A percentile compares a stretch with the other conserved stretches of the same genome.
Evolutionary conservation across 2,797 vertebrate genomes (phyloP).

Genomic region (Lithobates pipiens): DNA sequence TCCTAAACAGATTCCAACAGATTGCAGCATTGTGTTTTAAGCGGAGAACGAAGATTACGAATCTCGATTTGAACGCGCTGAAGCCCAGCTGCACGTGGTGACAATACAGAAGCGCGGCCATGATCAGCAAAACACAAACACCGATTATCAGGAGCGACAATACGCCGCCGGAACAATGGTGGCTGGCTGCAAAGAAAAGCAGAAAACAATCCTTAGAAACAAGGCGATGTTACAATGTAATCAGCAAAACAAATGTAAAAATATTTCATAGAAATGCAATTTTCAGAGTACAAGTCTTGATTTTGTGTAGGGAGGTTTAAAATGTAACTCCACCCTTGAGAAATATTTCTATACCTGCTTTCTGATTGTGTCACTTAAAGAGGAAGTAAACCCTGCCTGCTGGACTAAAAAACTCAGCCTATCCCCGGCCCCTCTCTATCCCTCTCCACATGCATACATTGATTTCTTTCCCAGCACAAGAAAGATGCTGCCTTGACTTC

Average conservation of each 20-base stretch:
- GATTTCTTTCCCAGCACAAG: too few relatives aligned
- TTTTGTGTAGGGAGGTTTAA: too few relatives aligned
- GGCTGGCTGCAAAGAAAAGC: constrained; percentile 5
- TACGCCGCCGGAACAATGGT: not conserved
- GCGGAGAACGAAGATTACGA: constrained; percentile 82
- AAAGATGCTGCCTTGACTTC: too few relatives aligned
- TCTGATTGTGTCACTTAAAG: too few relatives aligned
- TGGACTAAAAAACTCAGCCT: too few relatives aligned
- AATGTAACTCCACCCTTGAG: too few relatives aligned
- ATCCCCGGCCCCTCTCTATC: too few relatives aligned
- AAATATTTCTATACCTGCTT: too few relatives aligned
- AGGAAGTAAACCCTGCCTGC: too few relatives aligned
- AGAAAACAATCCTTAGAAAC: not conserved
- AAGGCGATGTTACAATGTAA: not conserved
- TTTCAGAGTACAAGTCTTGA: too few relatives aligned
- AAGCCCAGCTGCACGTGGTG: constrained; percentile 74
- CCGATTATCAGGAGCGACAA: constrained; percentile 24
- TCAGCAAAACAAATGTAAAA: not conserved
- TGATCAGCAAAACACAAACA: constrained; percentile 83
- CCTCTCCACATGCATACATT: too few relatives aligned
- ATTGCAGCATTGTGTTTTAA: constrained; percentile 82
- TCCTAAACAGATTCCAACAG: constrained; percentile 87
- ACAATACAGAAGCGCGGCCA: constrained; percentile 85
- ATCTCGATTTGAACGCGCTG: constrained; percentile 83
- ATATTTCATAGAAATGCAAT: too few relatives aligned